These are phyloP conservation scores for Austrolebias charrua DNA, from an alignment of 2,797 vertebrate species.

Conservation along the genomic window DNA sequence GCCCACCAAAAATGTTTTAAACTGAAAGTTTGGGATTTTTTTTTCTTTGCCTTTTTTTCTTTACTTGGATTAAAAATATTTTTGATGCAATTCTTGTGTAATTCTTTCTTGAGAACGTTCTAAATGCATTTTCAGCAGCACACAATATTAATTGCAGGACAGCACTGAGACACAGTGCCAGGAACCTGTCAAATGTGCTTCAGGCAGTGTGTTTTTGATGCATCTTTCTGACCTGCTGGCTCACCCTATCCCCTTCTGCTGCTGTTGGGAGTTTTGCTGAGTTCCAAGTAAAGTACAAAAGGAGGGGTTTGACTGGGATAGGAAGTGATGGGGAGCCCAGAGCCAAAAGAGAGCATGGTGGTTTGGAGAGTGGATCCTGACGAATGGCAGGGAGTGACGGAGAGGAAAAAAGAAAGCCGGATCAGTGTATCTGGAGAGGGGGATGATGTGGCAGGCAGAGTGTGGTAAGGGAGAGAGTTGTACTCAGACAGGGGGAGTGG, in stretches of 20 bases:
- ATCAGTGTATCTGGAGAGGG: conserved; percentile 50
- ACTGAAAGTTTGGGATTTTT: background rate
- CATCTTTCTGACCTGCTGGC: conserved; percentile 55
- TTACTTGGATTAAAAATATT: conserved; percentile 8
- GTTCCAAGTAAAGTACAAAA: conserved; percentile 64
- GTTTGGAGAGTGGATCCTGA: conserved; percentile 47
- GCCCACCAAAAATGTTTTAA: background rate
- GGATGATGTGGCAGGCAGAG: conserved; percentile 58
- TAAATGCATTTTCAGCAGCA: conserved; percentile 64
- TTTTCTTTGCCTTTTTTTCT: conserved; percentile 2
- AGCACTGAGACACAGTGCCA: conserved; percentile 48
- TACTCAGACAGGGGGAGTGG: conserved; percentile 61
- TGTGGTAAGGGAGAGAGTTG: conserved; percentile 53
- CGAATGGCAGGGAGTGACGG: conserved; percentile 58
- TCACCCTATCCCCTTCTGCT: conserved; percentile 56
- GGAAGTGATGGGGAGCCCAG: conserved; percentile 20
- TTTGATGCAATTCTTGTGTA: conserved; percentile 19
- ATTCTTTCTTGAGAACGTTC: conserved; percentile 27
- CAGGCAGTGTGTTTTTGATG: conserved; percentile 66
- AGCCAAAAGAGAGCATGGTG: conserved; percentile 49
- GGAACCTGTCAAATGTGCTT: conserved; percentile 60
- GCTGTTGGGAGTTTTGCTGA: conserved; percentile 63
- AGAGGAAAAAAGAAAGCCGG: conserved; percentile 44
- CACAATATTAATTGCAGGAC: conserved; percentile 62
- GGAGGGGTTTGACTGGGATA: conserved; percentile 33